These are phyloP conservation scores for Harmothoe impar DNA, from an alignment of 2,888 invertebrate species.

Conservation along the genomic window DNA sequence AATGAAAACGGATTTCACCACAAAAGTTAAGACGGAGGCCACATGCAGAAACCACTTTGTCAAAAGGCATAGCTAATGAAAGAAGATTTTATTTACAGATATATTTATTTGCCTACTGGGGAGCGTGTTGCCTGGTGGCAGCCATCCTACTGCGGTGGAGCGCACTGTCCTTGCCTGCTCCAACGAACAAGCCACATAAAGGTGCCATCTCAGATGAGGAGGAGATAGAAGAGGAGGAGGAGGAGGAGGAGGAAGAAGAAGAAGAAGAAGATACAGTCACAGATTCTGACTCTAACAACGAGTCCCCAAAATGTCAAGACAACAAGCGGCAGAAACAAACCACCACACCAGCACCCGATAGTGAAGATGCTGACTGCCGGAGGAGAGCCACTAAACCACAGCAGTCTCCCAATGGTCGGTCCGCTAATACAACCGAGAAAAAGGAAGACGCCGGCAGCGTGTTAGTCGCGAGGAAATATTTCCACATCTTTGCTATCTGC, in stretches of 20 bases:
- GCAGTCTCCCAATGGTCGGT: not conserved
- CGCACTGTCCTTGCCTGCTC: not conserved
- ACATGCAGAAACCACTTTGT: too few relatives aligned
- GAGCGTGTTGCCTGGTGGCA: slow-evolving; percentile 60
- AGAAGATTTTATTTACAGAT: slow-evolving; percentile 31
- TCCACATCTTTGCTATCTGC: slow-evolving; percentile 90
- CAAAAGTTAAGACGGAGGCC: too few relatives aligned
- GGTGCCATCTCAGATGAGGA: not conserved
- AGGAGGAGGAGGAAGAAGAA: not conserved
- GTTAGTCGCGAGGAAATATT: slow-evolving; percentile 90
- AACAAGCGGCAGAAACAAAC: not conserved
- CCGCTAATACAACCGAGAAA: not conserved
- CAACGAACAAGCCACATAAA: not conserved
- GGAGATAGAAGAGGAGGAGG: not conserved
- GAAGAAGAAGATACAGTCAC: not conserved
- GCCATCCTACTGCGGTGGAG: slow-evolving; percentile 49
- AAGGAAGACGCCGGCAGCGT: slow-evolving; percentile 57
- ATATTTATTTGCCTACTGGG: slow-evolving; percentile 70
- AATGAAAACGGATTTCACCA: too few relatives aligned
- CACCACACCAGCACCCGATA: not conserved
- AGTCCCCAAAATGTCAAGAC: too few relatives aligned
- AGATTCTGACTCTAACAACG: too few relatives aligned
- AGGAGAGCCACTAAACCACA: not conserved
- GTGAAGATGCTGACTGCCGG: not conserved
- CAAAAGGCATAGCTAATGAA: too few relatives aligned